Evolutionary conservation across 2,888 invertebrate species (phyloP), one percentile per base, ranked within the genome.

Genomic region (Apamea crenata): DNA sequence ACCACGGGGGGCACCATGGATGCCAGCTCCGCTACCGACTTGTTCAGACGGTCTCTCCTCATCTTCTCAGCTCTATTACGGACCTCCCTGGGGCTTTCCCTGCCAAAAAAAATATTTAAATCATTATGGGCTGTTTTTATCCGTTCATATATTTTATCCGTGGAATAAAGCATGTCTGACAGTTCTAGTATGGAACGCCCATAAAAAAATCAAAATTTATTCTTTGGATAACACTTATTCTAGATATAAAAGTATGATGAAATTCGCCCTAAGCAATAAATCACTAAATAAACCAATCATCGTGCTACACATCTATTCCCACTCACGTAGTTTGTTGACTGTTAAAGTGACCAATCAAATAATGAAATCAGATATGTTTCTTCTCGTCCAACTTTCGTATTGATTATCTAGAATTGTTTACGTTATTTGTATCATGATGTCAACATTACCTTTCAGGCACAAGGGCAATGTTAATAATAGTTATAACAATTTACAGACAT

Each of bases 21-120:
- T 1, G 99, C 98, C 92, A 99, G 96, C 92, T 98, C 98, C 47
- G 98, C 97, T 86, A 99, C 98, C 88, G 98, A 98, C 80, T 98
- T 97, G 95, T 99, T 99, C 87, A 99, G 96, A 93, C 98, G 98
- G 94, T 99, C 99, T 25, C 99, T 97, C 44, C 99, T 97, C 95
- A 98, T 98, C 95, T 99, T 99, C 94, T 99, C 99, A 2, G 99
- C 99, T 92, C 98, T 97, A 94, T 99, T 99, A 83, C 99, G 97
- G 88, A 98, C 97, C 92, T 98, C 98, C 65, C 99, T 97, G 75
- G 96, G 94, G 65, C 90, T 96, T 5, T 95, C 94, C 78, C 96
- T 96, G 92, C 12, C 77, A 83, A 83, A 83, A 73, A 76, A 86
- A 76, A 14, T 59, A 44, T 75, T 40, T 10, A 40, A 66, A 16